Evolutionary conservation across 2,113 vertebrate species (phyloP), one percentile per base, ranked within the genome.

Genomic region (Cyrtonyx montezumae): DNA sequence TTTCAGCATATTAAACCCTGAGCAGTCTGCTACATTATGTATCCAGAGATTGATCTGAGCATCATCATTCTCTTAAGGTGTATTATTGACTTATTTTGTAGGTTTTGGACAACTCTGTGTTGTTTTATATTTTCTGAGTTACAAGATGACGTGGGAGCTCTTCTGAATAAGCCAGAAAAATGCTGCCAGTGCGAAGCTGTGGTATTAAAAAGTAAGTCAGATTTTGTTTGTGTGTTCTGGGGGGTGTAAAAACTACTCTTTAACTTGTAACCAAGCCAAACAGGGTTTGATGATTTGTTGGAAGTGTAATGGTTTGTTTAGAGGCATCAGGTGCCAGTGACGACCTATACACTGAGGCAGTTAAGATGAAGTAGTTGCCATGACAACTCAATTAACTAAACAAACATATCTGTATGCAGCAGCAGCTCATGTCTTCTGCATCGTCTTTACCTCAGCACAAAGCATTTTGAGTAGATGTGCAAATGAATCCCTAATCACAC

Each of bases 351-450:
- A 30, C 51, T 45, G 59, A 56, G 53, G 66, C 69, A 83, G 89
- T 76, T 71, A 63, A 61, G 84, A 70, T 56, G 59, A 92, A 79
- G 30, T 55, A 63, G 96, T 96, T 93, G 93, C 79, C 95, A 96
- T 91, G 91, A 82, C 89, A 89, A 96, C 92, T 65, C 62, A 79
- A 93, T 91, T 93, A 96, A 66, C 75, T 91, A 95, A 93, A 92
- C 40, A 91, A 96, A 96, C 78, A 63, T 36, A 70, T 70, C 77
- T 62, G 66, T 68, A 23, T 68, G 83, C 92, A 78, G 70, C 66
- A 79, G 59, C 51, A 91, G 46, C 68, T 76, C 28, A 18, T 26
- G 32, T 71, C 51, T 56, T 75, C 66, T 48, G 59, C 78, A 55
- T 45, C 51, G 19, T 88, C 69, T 63, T 46, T 66, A 93, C 55